These are phyloP conservation scores for Xiphophorus couchianus DNA, from an alignment of 2,113 vertebrate species.

Conservation along the genomic window DNA sequence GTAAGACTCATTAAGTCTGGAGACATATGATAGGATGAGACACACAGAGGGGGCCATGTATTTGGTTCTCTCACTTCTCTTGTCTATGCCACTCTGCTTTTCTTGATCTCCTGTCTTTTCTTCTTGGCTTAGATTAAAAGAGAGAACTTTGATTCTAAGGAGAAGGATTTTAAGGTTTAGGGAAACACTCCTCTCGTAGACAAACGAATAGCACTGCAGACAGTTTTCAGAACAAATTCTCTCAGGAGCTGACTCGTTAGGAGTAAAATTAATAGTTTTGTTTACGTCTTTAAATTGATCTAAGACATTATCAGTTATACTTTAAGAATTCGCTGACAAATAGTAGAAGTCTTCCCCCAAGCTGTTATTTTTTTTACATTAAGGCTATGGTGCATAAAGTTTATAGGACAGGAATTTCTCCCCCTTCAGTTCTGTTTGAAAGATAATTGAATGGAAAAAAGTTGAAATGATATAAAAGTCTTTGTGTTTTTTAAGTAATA, in stretches of 20 bases:
- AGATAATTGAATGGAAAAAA: background rate
- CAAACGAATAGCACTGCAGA: conserved; percentile 22
- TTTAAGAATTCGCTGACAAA: background rate
- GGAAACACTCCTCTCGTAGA: background rate
- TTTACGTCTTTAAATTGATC: background rate
- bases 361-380: background rate
- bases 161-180: background rate
- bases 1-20: conserved; percentile 67
- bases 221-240: background rate
- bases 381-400: background rate
- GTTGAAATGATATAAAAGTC: background rate
- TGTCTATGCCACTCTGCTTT: conserved; percentile 31
- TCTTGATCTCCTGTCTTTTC: conserved; percentile 46
- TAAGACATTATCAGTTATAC: background rate
- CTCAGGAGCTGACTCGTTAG: background rate
- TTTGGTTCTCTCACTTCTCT: conserved; percentile 35
- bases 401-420: too few species aligned
- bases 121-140: conserved; percentile 25
- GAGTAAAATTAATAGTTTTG: background rate
- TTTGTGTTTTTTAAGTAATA: background rate
- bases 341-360: background rate
- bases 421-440: background rate
- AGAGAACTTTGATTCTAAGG: background rate
- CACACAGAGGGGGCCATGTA: conserved; percentile 57
- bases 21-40: conserved; percentile 71